Conservation (phyloP, 2,888 invertebrate species). For the Alcis repandata region DNA sequence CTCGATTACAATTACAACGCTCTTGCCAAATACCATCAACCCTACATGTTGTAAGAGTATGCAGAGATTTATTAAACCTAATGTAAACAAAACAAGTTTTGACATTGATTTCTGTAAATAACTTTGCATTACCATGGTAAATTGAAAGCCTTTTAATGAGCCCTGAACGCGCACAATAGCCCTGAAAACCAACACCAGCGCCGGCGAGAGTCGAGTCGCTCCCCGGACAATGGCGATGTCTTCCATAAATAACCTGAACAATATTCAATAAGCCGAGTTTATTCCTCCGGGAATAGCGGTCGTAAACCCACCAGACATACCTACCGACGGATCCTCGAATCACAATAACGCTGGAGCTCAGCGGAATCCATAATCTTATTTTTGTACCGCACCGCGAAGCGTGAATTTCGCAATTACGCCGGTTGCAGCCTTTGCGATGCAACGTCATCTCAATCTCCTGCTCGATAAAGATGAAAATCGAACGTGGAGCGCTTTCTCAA, state of each 20-base stretch:
- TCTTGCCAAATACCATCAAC: too few species aligned
- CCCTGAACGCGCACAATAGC: conserved; percentile 33
- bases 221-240: conserved; percentile 79
- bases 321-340: conserved; percentile 86
- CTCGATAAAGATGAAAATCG: conserved; percentile 67
- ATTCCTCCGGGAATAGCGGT: conserved; percentile 85
- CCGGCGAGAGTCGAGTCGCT: conserved; percentile 58
- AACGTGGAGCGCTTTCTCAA: conserved; percentile 68
- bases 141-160: conserved; percentile 12
- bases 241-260: conserved; percentile 83
- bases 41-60: too few species aligned
- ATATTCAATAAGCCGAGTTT: conserved; percentile 84
- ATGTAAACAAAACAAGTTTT: background rate
- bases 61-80: too few species aligned
- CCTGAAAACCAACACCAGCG: conserved; percentile 65
- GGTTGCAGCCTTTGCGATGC: conserved; percentile 56
- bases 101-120: background rate
- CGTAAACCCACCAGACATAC: conserved; percentile 84
- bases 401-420: conserved; percentile 86
- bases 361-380: conserved; percentile 87
- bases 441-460: conserved; percentile 66
- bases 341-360: conserved; percentile 85
- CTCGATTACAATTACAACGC: too few species aligned
- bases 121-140: background rate
- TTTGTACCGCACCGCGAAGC: conserved; percentile 86